These are phyloP conservation scores for Heterochromis multidens DNA, from an alignment of 2,113 vertebrate genomes.

Conservation along the genomic window DNA sequence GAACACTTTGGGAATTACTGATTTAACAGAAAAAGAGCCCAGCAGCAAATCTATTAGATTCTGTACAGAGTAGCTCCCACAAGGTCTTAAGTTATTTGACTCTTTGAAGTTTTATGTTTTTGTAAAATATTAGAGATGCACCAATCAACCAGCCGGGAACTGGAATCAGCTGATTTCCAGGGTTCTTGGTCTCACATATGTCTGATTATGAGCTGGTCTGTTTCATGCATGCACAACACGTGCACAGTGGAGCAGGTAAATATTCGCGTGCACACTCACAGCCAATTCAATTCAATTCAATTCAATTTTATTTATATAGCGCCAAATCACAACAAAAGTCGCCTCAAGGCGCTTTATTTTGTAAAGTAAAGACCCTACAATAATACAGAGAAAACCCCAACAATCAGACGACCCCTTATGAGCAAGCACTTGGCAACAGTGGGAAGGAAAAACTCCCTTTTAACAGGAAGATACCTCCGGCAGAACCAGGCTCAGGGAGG, in stretches of 20 bases:
- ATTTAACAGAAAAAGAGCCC: background rate
- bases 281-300: too few relatives aligned
- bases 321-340: too few relatives aligned
- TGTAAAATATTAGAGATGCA: background rate
- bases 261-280: background rate
- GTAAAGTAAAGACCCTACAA: too few relatives aligned
- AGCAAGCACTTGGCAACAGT: too few relatives aligned
- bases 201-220: background rate
- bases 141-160: background rate
- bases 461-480: too few relatives aligned
- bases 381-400: too few relatives aligned
- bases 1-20: background rate
- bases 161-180: fast-evolving
- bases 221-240: background rate
- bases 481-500: too few relatives aligned
- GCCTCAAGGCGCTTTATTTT: too few relatives aligned
- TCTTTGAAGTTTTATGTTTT: background rate
- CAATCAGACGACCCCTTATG: too few relatives aligned
- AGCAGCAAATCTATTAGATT: background rate
- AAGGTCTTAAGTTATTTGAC: background rate
- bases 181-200: fast-evolving
- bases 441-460: too few relatives aligned
- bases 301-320: too few relatives aligned
- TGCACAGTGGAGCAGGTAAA: background rate
- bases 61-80: fast-evolving